Conservation (phyloP, 2,888 invertebrate species). For the Eurytoma adleriae region DNA sequence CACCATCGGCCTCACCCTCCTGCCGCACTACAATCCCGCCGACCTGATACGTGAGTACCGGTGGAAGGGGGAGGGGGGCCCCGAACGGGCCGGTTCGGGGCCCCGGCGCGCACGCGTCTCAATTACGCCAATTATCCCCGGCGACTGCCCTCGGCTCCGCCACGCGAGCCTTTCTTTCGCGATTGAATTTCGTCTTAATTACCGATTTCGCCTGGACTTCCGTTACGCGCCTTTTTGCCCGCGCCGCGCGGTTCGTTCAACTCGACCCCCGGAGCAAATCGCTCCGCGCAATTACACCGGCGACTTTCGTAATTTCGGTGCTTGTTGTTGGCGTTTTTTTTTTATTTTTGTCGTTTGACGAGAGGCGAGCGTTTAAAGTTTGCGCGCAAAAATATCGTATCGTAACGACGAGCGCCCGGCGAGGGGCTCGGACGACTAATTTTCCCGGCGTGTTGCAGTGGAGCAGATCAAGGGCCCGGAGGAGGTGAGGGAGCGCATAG, state of each 20-base stretch:
- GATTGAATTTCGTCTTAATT: slow-evolving; percentile 40
- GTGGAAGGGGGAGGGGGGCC: not conserved
- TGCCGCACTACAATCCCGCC: slow-evolving; percentile 90
- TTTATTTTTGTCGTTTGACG: too few species aligned
- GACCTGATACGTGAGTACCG: slow-evolving; percentile 84
- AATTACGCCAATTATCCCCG: slow-evolving; percentile 16
- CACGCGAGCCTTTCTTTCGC: not conserved
- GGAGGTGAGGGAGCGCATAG: slow-evolving; percentile 83
- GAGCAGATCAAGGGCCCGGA: slow-evolving; percentile 85
- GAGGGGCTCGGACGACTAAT: not conserved
- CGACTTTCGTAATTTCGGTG: too few species aligned
- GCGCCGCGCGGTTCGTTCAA: not conserved
- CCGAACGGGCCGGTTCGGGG: not conserved
- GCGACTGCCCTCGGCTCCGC: not conserved
- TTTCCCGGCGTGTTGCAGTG: slow-evolving; percentile 77
- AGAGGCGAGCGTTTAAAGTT: too few species aligned
- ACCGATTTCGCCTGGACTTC: slow-evolving; percentile 8
- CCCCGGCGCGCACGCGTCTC: not conserved
- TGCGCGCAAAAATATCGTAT: not conserved
- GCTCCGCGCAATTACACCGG: not conserved
- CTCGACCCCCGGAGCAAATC: not conserved
- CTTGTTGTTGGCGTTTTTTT: too few species aligned
- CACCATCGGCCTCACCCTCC: slow-evolving; percentile 83
- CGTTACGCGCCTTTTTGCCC: slow-evolving; percentile 12
- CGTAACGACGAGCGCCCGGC: not conserved